Evolutionary conservation across 2,888 invertebrate genomes (phyloP), one percentile per base, ranked within the genome.

Genomic region (Drosophila barbarae): DNA sequence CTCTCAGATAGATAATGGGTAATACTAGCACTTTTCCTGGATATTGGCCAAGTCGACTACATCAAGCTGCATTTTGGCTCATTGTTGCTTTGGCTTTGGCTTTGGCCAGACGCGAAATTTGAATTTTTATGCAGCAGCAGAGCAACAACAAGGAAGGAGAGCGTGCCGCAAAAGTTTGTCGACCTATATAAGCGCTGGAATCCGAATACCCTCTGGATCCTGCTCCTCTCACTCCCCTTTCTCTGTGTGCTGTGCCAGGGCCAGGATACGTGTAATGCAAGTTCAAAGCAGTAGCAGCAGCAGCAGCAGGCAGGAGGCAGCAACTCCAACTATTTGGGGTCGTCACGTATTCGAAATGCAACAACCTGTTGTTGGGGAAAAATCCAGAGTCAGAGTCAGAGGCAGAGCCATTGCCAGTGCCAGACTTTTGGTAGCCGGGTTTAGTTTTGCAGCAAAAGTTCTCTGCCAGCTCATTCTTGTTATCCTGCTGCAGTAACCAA

Each of bases 181-280:
- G 85, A 85, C 85, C 85, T 81, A 85, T 74, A 84, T 84, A 78
- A 75, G 71, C 71, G 72, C 59, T 60, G 58, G 77, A 74, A 71
- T 63, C 51, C 42, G 28, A 68, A 57, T 67, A 55, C 60, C 72
- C 41, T 42, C 44, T 50, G 57, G 61, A 47, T 52, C 57, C 57
- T 18, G 26, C 15, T 35, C 38, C 21, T 28, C n/a, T 23, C 23
- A 23, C 7, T 21, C 15, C 41, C 23, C 36, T 21, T 9, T 10
- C 30, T 28, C 47, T 39, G 15, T 7, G 32, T 18, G n/a, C 13
- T 35, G 46, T 46, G 46, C 39, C 44, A 35, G 21, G 21, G 28
- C 38, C 18, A n/a, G 79, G 75, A 82, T 84, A 84, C 81, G 79
- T 83, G 83, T 80, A 83, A 80, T 83, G 83, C 78, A 83, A 79